Base-by-base conservation (phyloP, 2,113 vertebrate species). In the Falco punctatus region DNA sequence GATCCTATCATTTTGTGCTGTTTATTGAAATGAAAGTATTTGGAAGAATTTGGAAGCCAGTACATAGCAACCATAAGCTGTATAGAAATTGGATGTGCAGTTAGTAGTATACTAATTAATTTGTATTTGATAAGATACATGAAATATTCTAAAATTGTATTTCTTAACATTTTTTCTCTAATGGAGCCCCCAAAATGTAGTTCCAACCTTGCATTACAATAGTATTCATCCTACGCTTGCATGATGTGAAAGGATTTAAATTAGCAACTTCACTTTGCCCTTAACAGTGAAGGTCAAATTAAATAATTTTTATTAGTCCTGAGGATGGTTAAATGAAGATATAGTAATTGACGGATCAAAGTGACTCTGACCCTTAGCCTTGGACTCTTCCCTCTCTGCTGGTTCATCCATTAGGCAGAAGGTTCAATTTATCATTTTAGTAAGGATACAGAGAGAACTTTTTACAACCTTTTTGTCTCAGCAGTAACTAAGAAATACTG, bases 331-430 rank as follows among this genome's bases (percentile, higher is more conserved):
- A 92, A 97, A 93, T 96, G 97, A 96, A 93, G 97, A 92, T 96
- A 55, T 27, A 84, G 28, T 98, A 97, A 97, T 96, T 96, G 97
- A 93, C 90, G 94, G 83, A 96, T 94, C 92, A 94, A 64, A 95
- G 90, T 85, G 73, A 55, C 90, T 51, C 15, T 94, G 97, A 97
- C 97, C 97, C 70, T 66, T 90, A 58, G 88, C 96, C 90, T 88
- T 83, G 81, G 70, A 35, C 70, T 86, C 94, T 89, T 95, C 79
- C 61, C 86, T 67, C 94, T 66, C 93, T 91, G 77, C 79, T 94
- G 95, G 38, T 94, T 66, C 84, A 93, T 96, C 58, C 59, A 22
- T 82, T 91, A 94, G 72, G 67, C 86, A 86, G 83, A 72, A 97
- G 86, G 86, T 64, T 40, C 95, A 92, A 95, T 97, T 96, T 95